A percentile compares a stretch with the other conserved stretches of the same genome.
Conservation (phyloP, 2,888 invertebrate species). For the Perizoma affinitatum region DNA sequence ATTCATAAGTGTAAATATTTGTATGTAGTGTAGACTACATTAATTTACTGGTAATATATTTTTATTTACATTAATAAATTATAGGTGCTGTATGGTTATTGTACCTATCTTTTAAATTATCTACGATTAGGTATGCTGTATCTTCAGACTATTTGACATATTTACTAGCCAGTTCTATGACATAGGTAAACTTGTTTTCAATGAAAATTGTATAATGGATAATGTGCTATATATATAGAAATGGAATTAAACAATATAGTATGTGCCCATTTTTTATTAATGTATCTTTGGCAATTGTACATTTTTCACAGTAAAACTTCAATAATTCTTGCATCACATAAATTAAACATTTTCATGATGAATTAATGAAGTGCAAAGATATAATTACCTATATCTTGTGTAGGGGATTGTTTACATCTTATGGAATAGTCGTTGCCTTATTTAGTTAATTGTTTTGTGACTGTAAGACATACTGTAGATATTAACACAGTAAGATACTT, state of each 20-base stretch:
- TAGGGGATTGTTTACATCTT: conserved; percentile 69
- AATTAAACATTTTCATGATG: conserved; percentile 27
- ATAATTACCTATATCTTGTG: conserved; percentile 40
- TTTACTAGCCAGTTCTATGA: conserved; percentile 15
- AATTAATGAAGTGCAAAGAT: conserved; percentile 10
- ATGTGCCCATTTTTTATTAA: conserved; percentile 36
- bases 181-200: conserved; percentile 18
- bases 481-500: conserved; percentile 59
- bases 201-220: conserved; percentile 11
- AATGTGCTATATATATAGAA: conserved; percentile 6
- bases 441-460: conserved; percentile 83
- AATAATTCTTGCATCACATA: conserved; percentile 28
- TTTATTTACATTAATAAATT: conserved; percentile 28
- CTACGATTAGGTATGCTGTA: conserved; percentile 1
- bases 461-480: conserved; percentile 79
- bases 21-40: conserved; percentile 31
- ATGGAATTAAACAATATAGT: conserved; percentile 19
- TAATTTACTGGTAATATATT: conserved; percentile 34
- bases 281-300: conserved; percentile 54
- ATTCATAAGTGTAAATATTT: conserved; percentile 76
- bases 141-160: conserved; percentile 17
- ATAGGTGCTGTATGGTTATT: conserved; percentile 34
- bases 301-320: conserved; percentile 36
- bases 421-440: conserved; percentile 83
- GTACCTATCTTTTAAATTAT: conserved; percentile 10